Base-by-base conservation (phyloP, 1,140 invertebrate species). In the Ylistrum balloti region DNA sequence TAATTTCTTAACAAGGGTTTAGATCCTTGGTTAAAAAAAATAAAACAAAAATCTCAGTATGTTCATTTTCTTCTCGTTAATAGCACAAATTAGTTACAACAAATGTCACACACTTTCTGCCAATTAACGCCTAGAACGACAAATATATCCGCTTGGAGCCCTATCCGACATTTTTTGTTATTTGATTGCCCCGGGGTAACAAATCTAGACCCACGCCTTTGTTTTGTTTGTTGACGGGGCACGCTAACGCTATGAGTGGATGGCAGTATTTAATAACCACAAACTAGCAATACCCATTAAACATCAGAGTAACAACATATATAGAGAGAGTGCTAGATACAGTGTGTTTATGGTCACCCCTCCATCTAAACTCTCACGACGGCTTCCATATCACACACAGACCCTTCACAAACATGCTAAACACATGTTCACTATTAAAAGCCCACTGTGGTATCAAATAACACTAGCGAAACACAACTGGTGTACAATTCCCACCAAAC, bases 361-460 rank as follows among this genome's bases (percentile, higher is more conserved):
- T n/a, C n/a, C n/a, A n/a, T n/a, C n/a, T n/a, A n/a, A n/a, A n/a
- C n/a, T n/a, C n/a, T n/a, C n/a, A n/a, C n/a, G n/a, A n/a, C n/a
- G n/a, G n/a, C n/a, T n/a, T n/a, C 56, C 17, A 28, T 28, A 74
- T 74, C 56, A 74, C 56, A 74, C 56, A 74, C 5, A 28, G 56
- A 5, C 56, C 56, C 56, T 74, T 3, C 3, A 74, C 56, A n/a
- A 0, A 74, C 56, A 28, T 0, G 22, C 56, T 74, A 28, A n/a
- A 74, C 56, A 74, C 56, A 74, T 74, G 56, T 74, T 28, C 22
- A 74, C 56, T 28, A 74, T 74, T 74, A 74, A 74, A 74, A 48
- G 13, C 45, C 56, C 56, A 5, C 22, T 22, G 28, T 2, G 1
- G 56, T 22, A 74, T 74, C 56, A 74, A 74, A 74, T 74, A 74